A percentile compares a stretch with the other conserved stretches of the same genome.
Evolutionary conservation across 2,888 invertebrate species (phyloP).

Genomic region (Acleris emargana): DNA sequence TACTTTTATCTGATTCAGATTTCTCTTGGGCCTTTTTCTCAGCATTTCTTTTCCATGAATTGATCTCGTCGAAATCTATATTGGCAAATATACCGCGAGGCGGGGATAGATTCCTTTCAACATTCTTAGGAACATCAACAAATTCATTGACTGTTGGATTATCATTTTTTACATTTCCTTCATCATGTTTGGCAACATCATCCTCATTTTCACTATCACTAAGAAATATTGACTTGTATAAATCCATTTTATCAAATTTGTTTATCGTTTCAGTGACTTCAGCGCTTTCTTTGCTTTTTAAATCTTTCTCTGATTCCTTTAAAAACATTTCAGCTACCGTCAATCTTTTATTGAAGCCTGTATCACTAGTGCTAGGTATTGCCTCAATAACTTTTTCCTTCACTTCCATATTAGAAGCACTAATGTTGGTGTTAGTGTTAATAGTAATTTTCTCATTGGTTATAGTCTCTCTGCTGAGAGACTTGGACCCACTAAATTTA

Average conservation of each 20-base stretch:
- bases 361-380: conserved; percentile 38
- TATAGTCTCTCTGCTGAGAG: conserved; percentile 45
- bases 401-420: conserved; percentile 6
- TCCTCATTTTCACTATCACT: conserved; percentile 89
- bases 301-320: conserved; percentile 71
- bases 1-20: conserved; percentile 21
- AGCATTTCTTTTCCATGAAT: conserved; percentile 69
- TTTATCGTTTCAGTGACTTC: conserved; percentile 71
- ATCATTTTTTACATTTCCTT: conserved; percentile 33
- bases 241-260: conserved; percentile 85
- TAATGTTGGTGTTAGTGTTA: background rate
- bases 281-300: conserved; percentile 52
- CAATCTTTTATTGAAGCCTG: conserved; percentile 64
- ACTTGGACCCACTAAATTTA: conserved; percentile 73
- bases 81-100: conserved; percentile 89
- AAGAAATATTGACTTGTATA: conserved; percentile 95
- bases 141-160: conserved; percentile 47
- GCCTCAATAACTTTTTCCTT: conserved; percentile 9
- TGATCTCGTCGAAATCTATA: conserved; percentile 84
- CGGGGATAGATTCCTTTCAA: conserved; percentile 86
- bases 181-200: conserved; percentile 56
- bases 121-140: conserved; percentile 76
- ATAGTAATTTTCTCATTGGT: conserved; percentile 13
- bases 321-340: conserved; percentile 77
- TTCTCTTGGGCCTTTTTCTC: conserved; percentile 45